These are phyloP conservation scores for Melipona beecheii DNA, from an alignment of 2,888 invertebrate species.

Conservation along the genomic window DNA sequence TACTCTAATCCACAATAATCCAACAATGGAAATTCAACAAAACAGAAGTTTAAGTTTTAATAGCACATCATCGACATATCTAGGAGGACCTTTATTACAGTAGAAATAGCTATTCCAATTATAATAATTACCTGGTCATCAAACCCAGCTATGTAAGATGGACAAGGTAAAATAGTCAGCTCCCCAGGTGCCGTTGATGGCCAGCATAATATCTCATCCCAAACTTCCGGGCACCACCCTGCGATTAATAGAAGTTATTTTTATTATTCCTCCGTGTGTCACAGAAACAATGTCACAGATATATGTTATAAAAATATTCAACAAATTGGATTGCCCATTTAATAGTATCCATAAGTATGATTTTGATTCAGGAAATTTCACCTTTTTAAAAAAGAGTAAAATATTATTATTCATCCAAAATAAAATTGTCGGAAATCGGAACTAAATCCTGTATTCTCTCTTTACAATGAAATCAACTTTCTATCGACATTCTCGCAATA, in stretches of 20 bases:
- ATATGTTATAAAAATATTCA: too few species aligned
- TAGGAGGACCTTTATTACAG: neutral
- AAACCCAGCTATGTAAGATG: conserved; percentile 86
- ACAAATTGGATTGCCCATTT: too few species aligned
- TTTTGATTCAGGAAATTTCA: neutral
- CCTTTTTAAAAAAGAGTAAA: too few species aligned
- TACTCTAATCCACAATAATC: neutral
- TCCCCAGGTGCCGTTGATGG: conserved; percentile 84
- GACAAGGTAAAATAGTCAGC: conserved; percentile 84
- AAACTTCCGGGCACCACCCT: conserved; percentile 85
- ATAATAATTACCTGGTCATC: conserved; percentile 71
- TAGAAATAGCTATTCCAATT: neutral
- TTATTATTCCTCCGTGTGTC: too few species aligned
- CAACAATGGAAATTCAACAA: neutral
- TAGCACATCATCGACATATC: neutral
- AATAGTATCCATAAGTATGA: neutral
- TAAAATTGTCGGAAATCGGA: too few species aligned
- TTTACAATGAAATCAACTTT: too few species aligned
- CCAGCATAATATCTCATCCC: conserved; percentile 87
- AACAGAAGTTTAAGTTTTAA: neutral
- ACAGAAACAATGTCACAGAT: too few species aligned
- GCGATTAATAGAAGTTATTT: conserved; percentile 13
- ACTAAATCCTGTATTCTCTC: too few species aligned
- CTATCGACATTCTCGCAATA: too few species aligned
- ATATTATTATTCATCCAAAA: too few species aligned